Base-by-base conservation (phyloP, 2,888 invertebrate species). In the Biston betularia region DNA sequence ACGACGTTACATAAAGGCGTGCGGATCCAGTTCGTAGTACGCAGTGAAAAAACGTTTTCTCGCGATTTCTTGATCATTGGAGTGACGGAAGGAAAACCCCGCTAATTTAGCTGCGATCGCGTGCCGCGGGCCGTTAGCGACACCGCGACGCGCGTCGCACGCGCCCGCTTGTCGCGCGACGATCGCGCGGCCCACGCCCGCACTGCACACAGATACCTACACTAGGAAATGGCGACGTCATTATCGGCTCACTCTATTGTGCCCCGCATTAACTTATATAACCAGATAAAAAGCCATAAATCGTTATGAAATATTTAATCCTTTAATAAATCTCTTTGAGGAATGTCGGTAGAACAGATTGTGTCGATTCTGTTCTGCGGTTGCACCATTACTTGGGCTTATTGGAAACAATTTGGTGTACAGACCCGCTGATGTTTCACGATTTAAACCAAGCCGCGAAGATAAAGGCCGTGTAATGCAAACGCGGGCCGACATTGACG, bases 381-480 rank as follows among this genome's bases (percentile, higher is more conserved):
- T 88, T 89, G 83, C 86, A 85, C 85, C 88, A 89, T 90, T 91
- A 87, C 85, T 87, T 88, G 87, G 87, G 87, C 85, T 89, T 89
- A 90, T 92, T 90, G 92, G 89, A 92, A 92, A 92, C 92, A 90
- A 92, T 93, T 93, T 90, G 89, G 93, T 89, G 87, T 90, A 92
- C 92, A 92, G 87, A 79, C 80, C 84, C 83, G 88, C 86, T 86
- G 90, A 91, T 92, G 91, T 90, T 73, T 88, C 87, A 90, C 90
- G 90, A 92, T 92, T 90, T 86, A 87, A 89, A 83, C 81, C 85
- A 84, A 86, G 87, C 86, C 82, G 84, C 80, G 84, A 88, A 88
- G 92, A 93, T 93, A 93, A 92, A 92, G 85, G 90, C 89, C 82
- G 86, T 88, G 92, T 89, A 93, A 93, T 92, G 92, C 92, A 92